phyloP scores from a whole-genome alignment of 1,140 invertebrate species.

The Nasonia longicornis region DNA sequence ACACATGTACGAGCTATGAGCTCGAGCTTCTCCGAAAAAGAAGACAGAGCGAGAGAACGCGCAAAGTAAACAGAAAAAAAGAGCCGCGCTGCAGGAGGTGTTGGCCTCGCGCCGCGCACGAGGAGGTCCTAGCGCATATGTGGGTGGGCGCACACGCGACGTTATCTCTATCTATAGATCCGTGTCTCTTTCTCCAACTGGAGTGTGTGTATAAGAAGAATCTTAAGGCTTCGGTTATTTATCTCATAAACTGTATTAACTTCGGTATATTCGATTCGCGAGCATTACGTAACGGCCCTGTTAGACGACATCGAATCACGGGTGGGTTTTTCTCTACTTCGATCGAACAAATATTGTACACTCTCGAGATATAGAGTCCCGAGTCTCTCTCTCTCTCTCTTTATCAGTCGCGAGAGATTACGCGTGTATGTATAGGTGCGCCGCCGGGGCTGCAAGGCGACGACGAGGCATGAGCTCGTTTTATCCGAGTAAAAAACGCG shows the following conservation, averaged over 20 bases:
- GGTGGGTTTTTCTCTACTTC: too few species aligned
- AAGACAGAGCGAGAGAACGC: neutral
- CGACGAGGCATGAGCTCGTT: too few species aligned
- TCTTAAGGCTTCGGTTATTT: neutral
- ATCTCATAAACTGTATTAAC: neutral
- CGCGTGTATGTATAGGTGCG: neutral
- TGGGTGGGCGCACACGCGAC: neutral
- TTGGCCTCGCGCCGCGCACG: neutral
- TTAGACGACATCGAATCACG: too few species aligned
- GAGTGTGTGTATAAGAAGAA: neutral
- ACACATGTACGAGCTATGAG: neutral
- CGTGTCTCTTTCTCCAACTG: neutral
- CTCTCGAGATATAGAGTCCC: neutral
- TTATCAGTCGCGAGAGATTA: neutral
- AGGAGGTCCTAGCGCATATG: slow-evolving; percentile 26
- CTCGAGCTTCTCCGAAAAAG: neutral
- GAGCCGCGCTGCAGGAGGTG: neutral
- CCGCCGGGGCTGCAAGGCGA: too few species aligned
- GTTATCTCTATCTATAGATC: slow-evolving; percentile 15
- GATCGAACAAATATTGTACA: too few species aligned
- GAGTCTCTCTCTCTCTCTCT: neutral
- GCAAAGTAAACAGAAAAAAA: neutral
- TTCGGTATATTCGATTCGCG: too few species aligned
- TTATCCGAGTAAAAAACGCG: neutral
- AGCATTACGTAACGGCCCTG: neutral